A percentile compares a stretch with the other conserved stretches of the same genome.
Conservation (phyloP, 2,888 invertebrate species). For the Tetranychus piercei region DNA sequence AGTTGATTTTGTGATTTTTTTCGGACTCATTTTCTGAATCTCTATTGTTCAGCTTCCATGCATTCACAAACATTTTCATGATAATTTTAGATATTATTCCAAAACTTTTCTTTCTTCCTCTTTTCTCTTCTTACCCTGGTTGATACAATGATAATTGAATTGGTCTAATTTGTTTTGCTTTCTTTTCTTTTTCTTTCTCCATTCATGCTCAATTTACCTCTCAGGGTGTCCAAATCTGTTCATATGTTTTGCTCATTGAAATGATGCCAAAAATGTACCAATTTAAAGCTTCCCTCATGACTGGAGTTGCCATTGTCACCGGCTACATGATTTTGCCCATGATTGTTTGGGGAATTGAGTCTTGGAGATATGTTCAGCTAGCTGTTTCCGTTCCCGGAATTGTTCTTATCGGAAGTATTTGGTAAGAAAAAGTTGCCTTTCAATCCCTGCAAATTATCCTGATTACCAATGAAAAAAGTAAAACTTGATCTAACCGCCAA, state of each 20-base stretch:
- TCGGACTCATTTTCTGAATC: neutral
- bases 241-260: constrained; percentile 24
- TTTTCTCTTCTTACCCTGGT: neutral
- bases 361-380: constrained; percentile 27
- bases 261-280: constrained; percentile 24
- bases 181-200: no score
- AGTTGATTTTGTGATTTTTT: neutral
- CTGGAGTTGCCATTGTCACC: constrained; percentile 19
- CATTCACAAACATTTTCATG: no score
- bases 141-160: neutral
- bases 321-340: constrained; percentile 23
- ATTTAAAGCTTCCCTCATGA: constrained; percentile 21
- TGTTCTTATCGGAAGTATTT: constrained; percentile 25
- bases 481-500: no score
- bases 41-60: no score
- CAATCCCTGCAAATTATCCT: no score
- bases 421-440: constrained; percentile 18
- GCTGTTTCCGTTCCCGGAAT: constrained; percentile 26
- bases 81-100: no score
- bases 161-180: neutral
- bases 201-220: neutral
- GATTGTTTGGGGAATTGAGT: constrained; percentile 24
- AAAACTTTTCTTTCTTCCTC: no score
- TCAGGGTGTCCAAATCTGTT: constrained; percentile 25
- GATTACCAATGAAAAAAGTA: no score